Evolutionary conservation across 2,888 invertebrate species (phyloP), one percentile per base, ranked within the genome.

Genomic region (Plagiodera versicolora): DNA sequence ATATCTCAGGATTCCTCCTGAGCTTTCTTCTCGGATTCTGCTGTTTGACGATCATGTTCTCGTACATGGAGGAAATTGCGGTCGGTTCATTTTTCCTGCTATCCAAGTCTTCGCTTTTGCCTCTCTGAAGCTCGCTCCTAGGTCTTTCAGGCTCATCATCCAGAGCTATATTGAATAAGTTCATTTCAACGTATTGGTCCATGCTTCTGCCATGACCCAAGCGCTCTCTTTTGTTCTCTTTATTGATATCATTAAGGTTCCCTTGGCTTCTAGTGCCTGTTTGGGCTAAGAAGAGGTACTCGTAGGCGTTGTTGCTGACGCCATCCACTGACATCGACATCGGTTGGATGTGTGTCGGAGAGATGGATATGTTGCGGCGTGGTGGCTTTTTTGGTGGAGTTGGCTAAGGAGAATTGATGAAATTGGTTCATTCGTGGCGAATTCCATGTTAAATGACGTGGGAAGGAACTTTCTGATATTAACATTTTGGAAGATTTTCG

Each of bases 331-430:
- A 84, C 63, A 82, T 75, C 2, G 85, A 84, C 83, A 85, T 84
- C 35, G 85, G 83, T 67, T 85, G 83, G 50, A 85, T 77, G 75
- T 93, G 92, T 24, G 92, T 94, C 19, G 94, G 94, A 16, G 93
- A 93, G 62, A 92, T 90, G 11, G 92, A 92, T 57, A 94, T 84
- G 79, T 93, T 93, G 69, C 94, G 84, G 53, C 94, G 84, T 1
- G 94, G 94, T 64, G 94, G 94, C 80, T 94, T 94, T 82, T 93
- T 93, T 49, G 94, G 94, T 57, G 94, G 92, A 57, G 90, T 91
- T 53, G 91, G 90, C 90, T 90, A 83, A 1, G 46, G 24, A 46
- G 18, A 44, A 30, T 30, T 24, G 17, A 32, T 5, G 35, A 11
- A 10, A 16, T n/a, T n/a, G 1, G 39, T 39, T 14, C 10, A 2